Evolutionary conservation across 1,140 invertebrate genomes (phyloP), one percentile per base, ranked within the genome.

Genomic region (Polypedilum pembai): DNA sequence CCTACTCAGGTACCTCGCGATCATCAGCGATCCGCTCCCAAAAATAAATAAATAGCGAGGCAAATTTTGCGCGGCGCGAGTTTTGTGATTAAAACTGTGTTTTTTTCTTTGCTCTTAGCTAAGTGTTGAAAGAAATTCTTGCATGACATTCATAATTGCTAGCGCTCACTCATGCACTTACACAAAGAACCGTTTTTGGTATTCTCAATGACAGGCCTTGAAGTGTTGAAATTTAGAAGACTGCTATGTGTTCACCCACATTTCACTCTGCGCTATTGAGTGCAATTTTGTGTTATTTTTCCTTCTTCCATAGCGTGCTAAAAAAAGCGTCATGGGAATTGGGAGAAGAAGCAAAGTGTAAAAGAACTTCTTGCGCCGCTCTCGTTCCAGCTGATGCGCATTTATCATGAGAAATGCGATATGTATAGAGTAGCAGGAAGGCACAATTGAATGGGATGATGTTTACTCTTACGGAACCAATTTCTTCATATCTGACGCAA

Each of bases 71-170:
- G 24, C 24, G 24, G 24, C 24, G 24, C 24, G 5, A 33, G 24
- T 33, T n/a, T 33, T 33, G 24, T 33, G 24, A 12, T 45, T 45
- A 45, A 45, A 45, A 56, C 45, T 56, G 45, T 56, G 12, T 56
- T 56, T 56, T 56, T n/a, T 4, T 56, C 12, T 12, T 0, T 56
- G 8, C 45, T 56, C 45, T n/a, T n/a, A n/a, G n/a, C n/a, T n/a
- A 56, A n/a, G 45, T 56, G 45, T n/a, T 56, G 45, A 56, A 56
- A 56, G 45, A 56, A 56, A 56, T 56, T 56, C 45, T 56, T 56
- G 45, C n/a, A 56, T 56, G 45, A 56, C 45, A 56, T n/a, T 56
- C n/a, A 56, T 56, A n/a, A 56, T n/a, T 56, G 45, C 45, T 12
- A n/a, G 45, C 45, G 45, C 45, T 56, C 45, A 56, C 45, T 56